phyloP scores from a whole-genome alignment of 2,888 invertebrate species.

The Epirrhoe tristata region DNA sequence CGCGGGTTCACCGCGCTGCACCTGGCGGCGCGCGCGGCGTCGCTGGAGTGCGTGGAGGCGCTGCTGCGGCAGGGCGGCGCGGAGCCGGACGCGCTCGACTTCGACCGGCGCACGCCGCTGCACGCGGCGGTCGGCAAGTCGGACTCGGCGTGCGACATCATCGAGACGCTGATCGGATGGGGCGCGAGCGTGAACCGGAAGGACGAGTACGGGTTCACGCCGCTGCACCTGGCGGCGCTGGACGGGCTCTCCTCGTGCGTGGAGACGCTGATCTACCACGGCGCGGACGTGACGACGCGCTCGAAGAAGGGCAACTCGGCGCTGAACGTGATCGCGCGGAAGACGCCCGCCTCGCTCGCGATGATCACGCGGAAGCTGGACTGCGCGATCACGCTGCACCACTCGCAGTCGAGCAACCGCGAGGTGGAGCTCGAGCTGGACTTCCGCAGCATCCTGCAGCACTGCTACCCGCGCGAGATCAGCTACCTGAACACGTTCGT shows the following conservation, averaged over 20 bases:
- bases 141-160: constrained; percentile 91
- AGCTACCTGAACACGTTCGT: constrained; percentile 94
- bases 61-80: constrained; percentile 90
- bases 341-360: constrained; percentile 93
- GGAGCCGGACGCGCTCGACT: constrained; percentile 92
- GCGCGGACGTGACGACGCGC: constrained; percentile 95
- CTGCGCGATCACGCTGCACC: constrained; percentile 91
- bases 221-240: constrained; percentile 93
- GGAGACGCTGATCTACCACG: constrained; percentile 92
- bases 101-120: constrained; percentile 92
- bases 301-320: constrained; percentile 95
- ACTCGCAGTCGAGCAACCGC: constrained; percentile 91
- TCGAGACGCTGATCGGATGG: constrained; percentile 91
- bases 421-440: constrained; percentile 93
- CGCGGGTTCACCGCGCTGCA: constrained; percentile 94
- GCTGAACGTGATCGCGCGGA: constrained; percentile 93
- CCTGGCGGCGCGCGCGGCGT: constrained; percentile 92
- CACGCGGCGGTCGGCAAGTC: constrained; percentile 95
- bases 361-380: constrained; percentile 94
- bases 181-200: constrained; percentile 93
- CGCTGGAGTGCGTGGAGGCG: constrained; percentile 92
- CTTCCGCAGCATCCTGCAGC: constrained; percentile 92
- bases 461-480: constrained; percentile 93
- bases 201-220: constrained; percentile 94
- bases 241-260: constrained; percentile 95